Evolutionary conservation across 2,888 invertebrate genomes (phyloP).

Genomic region (Acronicta leporina): DNA sequence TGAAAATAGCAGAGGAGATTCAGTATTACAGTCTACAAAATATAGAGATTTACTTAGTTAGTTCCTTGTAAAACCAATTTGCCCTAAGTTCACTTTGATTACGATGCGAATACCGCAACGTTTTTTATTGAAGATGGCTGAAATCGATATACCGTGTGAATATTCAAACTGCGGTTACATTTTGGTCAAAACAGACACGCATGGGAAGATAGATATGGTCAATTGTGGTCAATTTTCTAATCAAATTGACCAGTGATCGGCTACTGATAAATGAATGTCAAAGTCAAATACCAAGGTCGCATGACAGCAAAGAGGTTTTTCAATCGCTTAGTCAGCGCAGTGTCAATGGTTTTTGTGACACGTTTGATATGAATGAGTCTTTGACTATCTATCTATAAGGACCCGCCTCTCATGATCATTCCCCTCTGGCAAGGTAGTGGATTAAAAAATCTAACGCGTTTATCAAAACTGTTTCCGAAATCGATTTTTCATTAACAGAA

Average conservation of each 20-base stretch:
- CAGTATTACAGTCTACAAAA: too few relatives aligned
- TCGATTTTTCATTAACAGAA: too few relatives aligned
- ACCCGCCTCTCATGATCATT: too few relatives aligned
- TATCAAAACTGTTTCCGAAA: too few relatives aligned
- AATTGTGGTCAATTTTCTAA: conserved; percentile 63
- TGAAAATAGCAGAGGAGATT: too few relatives aligned
- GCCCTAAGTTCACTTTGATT: conserved; percentile 8
- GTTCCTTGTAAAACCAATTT: conserved; percentile 1
- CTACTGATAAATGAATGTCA: conserved; percentile 55
- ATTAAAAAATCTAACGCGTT: too few relatives aligned
- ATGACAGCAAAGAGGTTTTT: conserved; percentile 27
- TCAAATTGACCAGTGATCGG: conserved; percentile 54
- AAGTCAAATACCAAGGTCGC: conserved; percentile 59
- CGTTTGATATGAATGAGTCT: conserved; percentile 27
- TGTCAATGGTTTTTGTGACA: conserved; percentile 2
- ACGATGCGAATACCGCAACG: conserved; percentile 28
- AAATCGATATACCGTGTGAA: conserved; percentile 53
- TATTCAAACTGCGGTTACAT: conserved; percentile 48
- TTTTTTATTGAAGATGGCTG: conserved; percentile 34
- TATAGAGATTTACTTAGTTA: background rate
- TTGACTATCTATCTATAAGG: too few relatives aligned
- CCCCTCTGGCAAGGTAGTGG: too few relatives aligned
- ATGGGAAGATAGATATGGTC: conserved; percentile 50
- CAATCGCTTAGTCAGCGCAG: conserved; percentile 24
- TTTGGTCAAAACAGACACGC: conserved; percentile 46